Percentiles rank a stretch among this genome's conserved stretches.
These are phyloP conservation scores for Barbus barbus DNA, from an alignment of 2,113 vertebrate species.

Conservation along the genomic window DNA sequence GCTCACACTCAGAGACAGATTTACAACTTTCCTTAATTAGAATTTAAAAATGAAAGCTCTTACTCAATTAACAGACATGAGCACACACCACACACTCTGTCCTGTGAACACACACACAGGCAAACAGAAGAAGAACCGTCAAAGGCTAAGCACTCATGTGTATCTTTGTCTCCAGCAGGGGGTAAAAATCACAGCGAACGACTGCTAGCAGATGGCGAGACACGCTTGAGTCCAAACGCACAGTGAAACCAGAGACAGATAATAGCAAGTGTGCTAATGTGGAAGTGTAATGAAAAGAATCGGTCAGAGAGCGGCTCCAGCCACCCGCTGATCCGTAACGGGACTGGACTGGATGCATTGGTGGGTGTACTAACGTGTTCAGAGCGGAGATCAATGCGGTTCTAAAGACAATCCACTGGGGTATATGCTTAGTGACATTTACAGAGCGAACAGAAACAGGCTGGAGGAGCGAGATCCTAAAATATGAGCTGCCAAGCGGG, in stretches of 20 bases:
- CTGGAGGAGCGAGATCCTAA: background rate
- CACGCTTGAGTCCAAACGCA: constrained; percentile 31
- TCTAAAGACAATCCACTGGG: background rate
- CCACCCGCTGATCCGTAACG: background rate
- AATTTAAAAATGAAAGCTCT: constrained; percentile 32
- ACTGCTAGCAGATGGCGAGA: constrained; percentile 41
- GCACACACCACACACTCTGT: constrained; percentile 2
- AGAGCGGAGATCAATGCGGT: background rate
- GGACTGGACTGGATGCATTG: background rate
- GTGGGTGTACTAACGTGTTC: background rate
- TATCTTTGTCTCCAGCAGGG: constrained; percentile 27
- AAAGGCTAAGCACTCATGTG: constrained; percentile 26
- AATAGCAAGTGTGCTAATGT: background rate
- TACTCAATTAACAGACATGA: constrained; percentile 27
- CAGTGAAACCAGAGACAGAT: background rate
- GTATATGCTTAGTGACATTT: constrained; percentile 41
- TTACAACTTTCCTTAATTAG: constrained; percentile 33
- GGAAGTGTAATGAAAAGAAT: constrained; percentile 1
- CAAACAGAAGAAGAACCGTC: constrained; percentile 9
- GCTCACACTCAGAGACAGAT: constrained; percentile 18
- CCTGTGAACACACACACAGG: background rate
- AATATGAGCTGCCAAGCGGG: too few relatives aligned
- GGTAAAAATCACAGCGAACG: constrained; percentile 33
- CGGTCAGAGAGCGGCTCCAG: constrained; percentile 25
- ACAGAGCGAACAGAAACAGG: background rate